phyloP scores from a whole-genome alignment of 2,888 invertebrate genomes.

The Biston betularia region DNA sequence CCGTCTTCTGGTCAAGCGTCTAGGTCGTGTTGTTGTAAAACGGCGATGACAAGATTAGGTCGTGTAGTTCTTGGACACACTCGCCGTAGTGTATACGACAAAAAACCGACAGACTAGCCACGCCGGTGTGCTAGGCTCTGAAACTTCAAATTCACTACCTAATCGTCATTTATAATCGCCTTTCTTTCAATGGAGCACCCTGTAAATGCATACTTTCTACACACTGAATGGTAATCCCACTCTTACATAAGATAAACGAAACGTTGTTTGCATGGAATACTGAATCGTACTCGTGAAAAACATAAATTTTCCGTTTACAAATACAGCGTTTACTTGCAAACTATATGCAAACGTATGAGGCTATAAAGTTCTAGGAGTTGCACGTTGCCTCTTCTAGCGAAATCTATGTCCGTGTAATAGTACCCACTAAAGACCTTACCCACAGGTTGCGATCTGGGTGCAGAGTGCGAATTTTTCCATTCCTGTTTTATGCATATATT shows the following conservation, averaged over 20 bases:
- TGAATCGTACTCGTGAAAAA: conserved; percentile 21
- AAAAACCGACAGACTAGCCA: too few relatives aligned
- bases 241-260: conserved; percentile 13
- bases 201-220: background rate
- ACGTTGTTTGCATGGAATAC: conserved; percentile 32
- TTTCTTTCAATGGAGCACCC: too few relatives aligned
- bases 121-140: too few relatives aligned
- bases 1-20: too few relatives aligned
- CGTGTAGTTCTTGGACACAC: too few relatives aligned
- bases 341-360: conserved; percentile 30
- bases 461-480: too few relatives aligned
- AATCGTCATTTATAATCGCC: too few relatives aligned
- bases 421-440: conserved; percentile 35
- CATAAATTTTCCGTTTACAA: conserved; percentile 28
- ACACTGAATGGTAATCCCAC: background rate
- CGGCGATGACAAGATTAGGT: too few relatives aligned
- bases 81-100: too few relatives aligned
- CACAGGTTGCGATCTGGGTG: background rate
- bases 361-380: conserved; percentile 30
- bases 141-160: too few relatives aligned
- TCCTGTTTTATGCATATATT: too few relatives aligned
- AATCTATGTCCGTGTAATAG: conserved; percentile 41
- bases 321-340: conserved; percentile 31
- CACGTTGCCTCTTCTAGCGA: conserved; percentile 45
- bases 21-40: too few relatives aligned